Conservation (phyloP, 2,113 vertebrate species). For the Plecotus auritus region DNA sequence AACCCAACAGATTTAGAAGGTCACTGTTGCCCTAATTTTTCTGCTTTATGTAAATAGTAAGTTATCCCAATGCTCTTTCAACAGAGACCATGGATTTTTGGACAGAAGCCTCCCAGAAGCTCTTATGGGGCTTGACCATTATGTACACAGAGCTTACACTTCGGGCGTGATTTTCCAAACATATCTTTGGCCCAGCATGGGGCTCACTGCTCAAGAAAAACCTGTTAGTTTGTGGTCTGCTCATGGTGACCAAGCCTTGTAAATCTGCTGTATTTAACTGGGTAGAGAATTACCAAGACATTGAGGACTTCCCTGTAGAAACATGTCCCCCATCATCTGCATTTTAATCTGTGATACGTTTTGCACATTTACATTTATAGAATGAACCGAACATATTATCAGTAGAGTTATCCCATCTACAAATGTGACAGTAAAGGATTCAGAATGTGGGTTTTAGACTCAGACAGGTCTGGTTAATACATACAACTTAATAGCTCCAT, state of each 20-base stretch:
- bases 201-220: slow-evolving; percentile 6
- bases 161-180: background rate
- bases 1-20: background rate
- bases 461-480: slow-evolving; percentile 16
- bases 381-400: slow-evolving; percentile 13
- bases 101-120: background rate
- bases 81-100: background rate
- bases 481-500: background rate
- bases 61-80: background rate
- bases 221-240: background rate
- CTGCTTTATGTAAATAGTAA: slow-evolving; percentile 21
- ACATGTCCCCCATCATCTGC: background rate
- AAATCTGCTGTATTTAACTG: background rate
- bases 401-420: background rate
- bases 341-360: slow-evolving; percentile 6
- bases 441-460: background rate
- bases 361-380: slow-evolving; percentile 4
- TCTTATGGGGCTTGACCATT: background rate
- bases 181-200: background rate
- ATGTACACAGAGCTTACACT: background rate
- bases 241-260: background rate
- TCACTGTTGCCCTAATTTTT: background rate
- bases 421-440: background rate
- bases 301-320: background rate
- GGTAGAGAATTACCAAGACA: slow-evolving; percentile 3